Conservation (phyloP, 2,888 invertebrate genomes). For the Nomada lathburiana region DNA sequence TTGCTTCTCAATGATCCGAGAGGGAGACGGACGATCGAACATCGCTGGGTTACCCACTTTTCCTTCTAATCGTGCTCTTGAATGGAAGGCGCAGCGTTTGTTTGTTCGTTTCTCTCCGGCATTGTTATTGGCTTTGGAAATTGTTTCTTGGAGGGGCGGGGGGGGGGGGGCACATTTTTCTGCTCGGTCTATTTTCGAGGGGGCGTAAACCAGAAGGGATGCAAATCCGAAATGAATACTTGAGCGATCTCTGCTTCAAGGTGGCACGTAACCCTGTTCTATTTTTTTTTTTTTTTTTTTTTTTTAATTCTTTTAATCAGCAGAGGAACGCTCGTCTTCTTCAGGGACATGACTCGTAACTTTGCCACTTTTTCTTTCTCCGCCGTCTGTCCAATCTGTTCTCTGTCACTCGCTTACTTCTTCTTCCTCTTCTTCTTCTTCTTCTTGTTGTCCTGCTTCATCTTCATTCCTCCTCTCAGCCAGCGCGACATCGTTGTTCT, state of each 20-base stretch:
- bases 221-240: background rate
- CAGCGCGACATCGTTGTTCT: conserved; percentile 20
- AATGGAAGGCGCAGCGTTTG: too few relatives aligned
- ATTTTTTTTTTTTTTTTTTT: conserved; percentile 46
- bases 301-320: conserved; percentile 54
- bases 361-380: conserved; percentile 45
- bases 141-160: too few relatives aligned
- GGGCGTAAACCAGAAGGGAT: background rate
- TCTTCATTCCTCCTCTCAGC: conserved; percentile 53
- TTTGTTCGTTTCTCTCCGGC: too few relatives aligned
- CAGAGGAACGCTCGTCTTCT: conserved; percentile 58
- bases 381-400: conserved; percentile 32
- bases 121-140: too few relatives aligned
- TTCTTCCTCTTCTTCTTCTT: conserved; percentile 48
- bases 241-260: conserved; percentile 58
- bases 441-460: conserved; percentile 49
- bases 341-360: conserved; percentile 75
- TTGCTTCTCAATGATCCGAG: too few relatives aligned
- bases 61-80: too few relatives aligned
- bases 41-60: too few relatives aligned
- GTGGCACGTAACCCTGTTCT: conserved; percentile 53
- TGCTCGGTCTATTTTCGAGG: too few relatives aligned
- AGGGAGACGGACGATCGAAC: too few relatives aligned
- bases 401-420: conserved; percentile 30
- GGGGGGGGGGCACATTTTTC: too few relatives aligned